Percentiles rank a stretch among this genome's conserved stretches.
These are phyloP conservation scores for Platygyra sinensis DNA, from an alignment of 64 coral and sea anemone genomes.

Conservation along the genomic window DNA sequence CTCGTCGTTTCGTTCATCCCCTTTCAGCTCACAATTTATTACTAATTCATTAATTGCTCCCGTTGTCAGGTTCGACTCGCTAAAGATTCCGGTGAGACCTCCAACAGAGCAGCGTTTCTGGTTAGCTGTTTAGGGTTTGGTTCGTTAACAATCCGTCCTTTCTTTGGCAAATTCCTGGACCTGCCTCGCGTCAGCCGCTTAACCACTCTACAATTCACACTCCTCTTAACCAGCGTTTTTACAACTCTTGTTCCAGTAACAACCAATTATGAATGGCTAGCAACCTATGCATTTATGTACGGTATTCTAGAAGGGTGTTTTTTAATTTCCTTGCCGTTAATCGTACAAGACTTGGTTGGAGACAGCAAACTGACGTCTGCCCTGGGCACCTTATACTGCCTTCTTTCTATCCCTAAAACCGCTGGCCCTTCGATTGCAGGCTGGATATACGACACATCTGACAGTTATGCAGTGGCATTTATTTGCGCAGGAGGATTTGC, in stretches of 20 bases:
- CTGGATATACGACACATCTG: slow-evolving; percentile 38
- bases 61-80: slow-evolving; percentile 13
- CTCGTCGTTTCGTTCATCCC: too few species aligned
- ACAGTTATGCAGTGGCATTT: slow-evolving; percentile 16
- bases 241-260: slow-evolving; percentile 7
- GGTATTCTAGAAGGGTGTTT: slow-evolving; percentile 39
- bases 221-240: background rate
- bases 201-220: background rate
- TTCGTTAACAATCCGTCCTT: background rate
- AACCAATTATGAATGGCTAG: slow-evolving; percentile 23
- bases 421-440: slow-evolving; percentile 33
- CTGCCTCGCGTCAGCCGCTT: background rate
- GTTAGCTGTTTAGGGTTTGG: slow-evolving; percentile 1
- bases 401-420: background rate
- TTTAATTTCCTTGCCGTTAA: background rate
- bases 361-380: background rate
- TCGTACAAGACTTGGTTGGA: slow-evolving; percentile 19
- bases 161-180: slow-evolving; percentile 41
- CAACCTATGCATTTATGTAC: background rate
- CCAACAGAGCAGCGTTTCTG: background rate
- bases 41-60: too few species aligned
- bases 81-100: background rate
- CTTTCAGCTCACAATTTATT: too few species aligned
- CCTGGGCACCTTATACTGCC: background rate
- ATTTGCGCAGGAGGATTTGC: background rate